Conservation (phyloP, 1,140 invertebrate species). For the Drosophila ambigua region DNA sequence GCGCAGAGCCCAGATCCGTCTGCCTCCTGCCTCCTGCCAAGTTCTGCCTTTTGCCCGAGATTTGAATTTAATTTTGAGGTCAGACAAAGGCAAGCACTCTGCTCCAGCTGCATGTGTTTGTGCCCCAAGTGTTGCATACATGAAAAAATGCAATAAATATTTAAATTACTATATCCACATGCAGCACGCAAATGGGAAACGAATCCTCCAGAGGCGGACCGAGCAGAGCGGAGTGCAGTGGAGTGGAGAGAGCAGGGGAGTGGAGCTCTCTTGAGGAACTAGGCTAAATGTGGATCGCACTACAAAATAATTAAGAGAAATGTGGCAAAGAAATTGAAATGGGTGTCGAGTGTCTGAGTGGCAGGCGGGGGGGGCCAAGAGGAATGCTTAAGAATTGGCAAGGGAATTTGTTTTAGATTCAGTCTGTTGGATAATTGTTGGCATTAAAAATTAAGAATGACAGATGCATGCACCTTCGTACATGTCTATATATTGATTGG, state of each 20-base stretch:
- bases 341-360: constrained; percentile 18
- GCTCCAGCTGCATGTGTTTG: constrained; percentile 26
- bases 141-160: constrained; percentile 80
- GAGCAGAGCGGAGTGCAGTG: constrained; percentile 19
- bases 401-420: not conserved
- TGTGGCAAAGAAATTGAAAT: constrained; percentile 41
- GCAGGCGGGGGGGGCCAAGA: not conserved
- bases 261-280: constrained; percentile 46
- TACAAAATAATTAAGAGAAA: constrained; percentile 68
- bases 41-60: constrained; percentile 67
- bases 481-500: too few species aligned
- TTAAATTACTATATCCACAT: constrained; percentile 77
- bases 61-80: constrained; percentile 82
- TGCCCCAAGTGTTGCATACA: constrained; percentile 66
- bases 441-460: not conserved
- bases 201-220: constrained; percentile 8
- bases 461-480: too few species aligned
- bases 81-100: constrained; percentile 50
- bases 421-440: not conserved
- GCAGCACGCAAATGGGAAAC: constrained; percentile 66
- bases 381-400: constrained; percentile 27
- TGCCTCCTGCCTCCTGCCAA: constrained; percentile 43
- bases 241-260: constrained; percentile 1
- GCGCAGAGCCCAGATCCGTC: constrained; percentile 2
- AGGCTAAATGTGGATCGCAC: constrained; percentile 68